These are phyloP conservation scores for Philereme transversata DNA, from an alignment of 2,888 invertebrate genomes.

Conservation along the genomic window DNA sequence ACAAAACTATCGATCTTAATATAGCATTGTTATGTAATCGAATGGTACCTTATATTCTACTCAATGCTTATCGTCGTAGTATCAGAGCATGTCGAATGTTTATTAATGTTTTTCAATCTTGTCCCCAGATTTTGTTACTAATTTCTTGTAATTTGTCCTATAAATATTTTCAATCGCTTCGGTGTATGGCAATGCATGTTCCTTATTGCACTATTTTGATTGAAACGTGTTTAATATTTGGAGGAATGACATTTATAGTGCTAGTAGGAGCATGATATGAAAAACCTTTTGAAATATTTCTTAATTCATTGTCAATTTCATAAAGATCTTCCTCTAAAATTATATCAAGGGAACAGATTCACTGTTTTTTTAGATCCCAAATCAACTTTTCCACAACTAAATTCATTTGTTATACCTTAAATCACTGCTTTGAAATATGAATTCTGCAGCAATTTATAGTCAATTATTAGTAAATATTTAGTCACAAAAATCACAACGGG, in stretches of 20 bases:
- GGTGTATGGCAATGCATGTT: constrained; percentile 70
- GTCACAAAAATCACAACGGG: not conserved
- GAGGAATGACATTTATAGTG: constrained; percentile 33
- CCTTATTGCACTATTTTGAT: constrained; percentile 48
- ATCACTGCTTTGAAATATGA: constrained; percentile 12
- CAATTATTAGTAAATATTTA: not conserved
- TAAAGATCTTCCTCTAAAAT: constrained; percentile 3
- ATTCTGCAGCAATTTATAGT: not conserved
- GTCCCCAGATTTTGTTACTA: constrained; percentile 28
- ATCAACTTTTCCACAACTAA: not conserved
- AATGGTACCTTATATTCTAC: constrained; percentile 53
- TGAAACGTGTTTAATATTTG: constrained; percentile 25
- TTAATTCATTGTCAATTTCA: constrained; percentile 6
- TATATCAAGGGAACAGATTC: constrained; percentile 6
- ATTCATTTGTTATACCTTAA: constrained; percentile 7
- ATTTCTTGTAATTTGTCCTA: constrained; percentile 36
- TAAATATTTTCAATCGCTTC: constrained; percentile 56
- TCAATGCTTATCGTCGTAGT: constrained; percentile 67
- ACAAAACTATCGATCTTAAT: constrained; percentile 6
- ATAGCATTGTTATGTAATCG: constrained; percentile 55
- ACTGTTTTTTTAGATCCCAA: constrained; percentile 2
- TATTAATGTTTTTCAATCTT: constrained; percentile 31
- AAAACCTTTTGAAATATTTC: constrained; percentile 7
- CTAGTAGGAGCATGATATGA: constrained; percentile 39
- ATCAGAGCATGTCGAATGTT: constrained; percentile 62